Conservation (phyloP, 2,797 vertebrate genomes). For the Dendrocincla tyrannina region DNA sequence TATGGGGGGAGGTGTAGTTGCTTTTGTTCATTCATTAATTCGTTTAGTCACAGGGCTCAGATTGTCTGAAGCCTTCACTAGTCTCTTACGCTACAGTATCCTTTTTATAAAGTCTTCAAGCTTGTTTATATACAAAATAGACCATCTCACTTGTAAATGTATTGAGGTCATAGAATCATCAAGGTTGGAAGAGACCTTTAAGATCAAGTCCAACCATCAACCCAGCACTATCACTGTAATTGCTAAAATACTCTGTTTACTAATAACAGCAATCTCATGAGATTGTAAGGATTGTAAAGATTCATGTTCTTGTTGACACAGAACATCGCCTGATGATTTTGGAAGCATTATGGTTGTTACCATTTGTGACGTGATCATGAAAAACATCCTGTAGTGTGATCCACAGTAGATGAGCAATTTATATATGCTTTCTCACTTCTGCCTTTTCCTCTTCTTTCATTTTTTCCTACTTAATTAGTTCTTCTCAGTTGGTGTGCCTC, state of each 20-base stretch:
- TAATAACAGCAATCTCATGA: not conserved
- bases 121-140: not conserved
- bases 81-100: not conserved
- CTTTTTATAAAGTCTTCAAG: not conserved
- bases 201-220: not conserved
- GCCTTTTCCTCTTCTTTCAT: not conserved
- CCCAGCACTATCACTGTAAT: not conserved
- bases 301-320: not conserved
- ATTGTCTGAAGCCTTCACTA: not conserved
- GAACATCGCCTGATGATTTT: not conserved
- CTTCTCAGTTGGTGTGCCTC: not conserved
- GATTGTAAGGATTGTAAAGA: not conserved
- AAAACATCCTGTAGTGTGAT: not conserved
- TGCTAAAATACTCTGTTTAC: not conserved
- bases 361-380: not conserved
- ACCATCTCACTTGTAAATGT: not conserved
- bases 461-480: not conserved
- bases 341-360: not conserved
- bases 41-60: not conserved
- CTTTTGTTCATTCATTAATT: not conserved
- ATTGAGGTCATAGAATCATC: not conserved
- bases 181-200: not conserved
- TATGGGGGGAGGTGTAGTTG: not conserved
- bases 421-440: not conserved
- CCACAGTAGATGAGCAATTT: not conserved